Base-by-base conservation (phyloP, 2,113 vertebrate genomes). In the Canis aureus region DNA sequence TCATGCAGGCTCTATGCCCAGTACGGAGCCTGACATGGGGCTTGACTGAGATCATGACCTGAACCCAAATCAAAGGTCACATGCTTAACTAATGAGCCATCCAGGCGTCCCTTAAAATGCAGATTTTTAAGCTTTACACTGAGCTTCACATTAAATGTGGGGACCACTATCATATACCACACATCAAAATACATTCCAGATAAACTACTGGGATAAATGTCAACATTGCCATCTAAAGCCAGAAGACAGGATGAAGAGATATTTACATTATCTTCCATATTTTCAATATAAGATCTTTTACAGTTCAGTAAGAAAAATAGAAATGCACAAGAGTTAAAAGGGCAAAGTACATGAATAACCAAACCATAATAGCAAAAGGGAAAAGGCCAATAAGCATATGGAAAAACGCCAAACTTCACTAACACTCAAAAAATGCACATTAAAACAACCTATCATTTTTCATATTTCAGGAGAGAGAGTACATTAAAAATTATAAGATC, bases 281-380 rank as follows among this genome's bases (percentile, higher is more conserved):
- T 89, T 89, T 74, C 16, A 82, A n/a, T 67, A 29, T 76, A 93
- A 91, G 66, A 59, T 86, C 11, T 87, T 81, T 64, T 73, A 64
- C 16, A 86, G 89, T 76, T 96, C 43, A 94, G 11, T 74, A 74
- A 90, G 86, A 89, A 96, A 88, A 95, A 76, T 73, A 51, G n/a
- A 53, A 94, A 71, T 51, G 35, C 9, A 53, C 13, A 53, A 38
- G 69, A 81, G 55, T 79, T 53, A 84, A 60, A 91, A 62, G 62
- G 51, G 35, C 83, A 96, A 90, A 95, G 25, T 69, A 49, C 17
- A 19, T n/a, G 32, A 71, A 92, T 71, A 92, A 95, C n/a, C 51
- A 80, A 76, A 88, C 71, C n/a, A 90, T 71, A 78, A 69, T 92
- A 94, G 64, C 86, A 95, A 43, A 92, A 92, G n/a, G 17, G 12